A percentile compares a stretch with the other conserved stretches of the same genome.
phyloP scores from a whole-genome alignment of 2,888 invertebrate species.

The Ophion ellenae region DNA sequence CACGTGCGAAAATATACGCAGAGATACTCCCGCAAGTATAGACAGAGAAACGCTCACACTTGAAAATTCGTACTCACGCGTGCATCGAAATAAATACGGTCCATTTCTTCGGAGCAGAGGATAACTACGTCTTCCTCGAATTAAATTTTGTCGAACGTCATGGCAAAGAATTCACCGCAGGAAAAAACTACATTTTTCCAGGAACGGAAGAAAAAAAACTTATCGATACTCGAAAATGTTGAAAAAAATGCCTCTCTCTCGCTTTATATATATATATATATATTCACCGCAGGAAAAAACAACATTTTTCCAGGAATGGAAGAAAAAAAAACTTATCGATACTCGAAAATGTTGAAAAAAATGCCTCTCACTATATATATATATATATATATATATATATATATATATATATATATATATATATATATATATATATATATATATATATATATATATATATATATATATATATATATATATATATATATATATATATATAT shows the following conservation, averaged over 20 bases:
- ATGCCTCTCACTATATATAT: no score
- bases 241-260: no score
- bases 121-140: slow-evolving; percentile 47
- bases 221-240: not conserved
- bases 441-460: no score
- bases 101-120: slow-evolving; percentile 11
- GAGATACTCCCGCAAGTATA: not conserved
- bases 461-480: no score
- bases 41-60: slow-evolving; percentile 12
- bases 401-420: no score
- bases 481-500: no score
- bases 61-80: slow-evolving; percentile 22
- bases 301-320: not conserved
- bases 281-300: not conserved
- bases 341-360: not conserved
- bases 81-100: slow-evolving; percentile 33
- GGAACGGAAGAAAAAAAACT: not conserved
- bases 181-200: not conserved
- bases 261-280: no score
- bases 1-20: not conserved
- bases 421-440: no score
- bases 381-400: no score
- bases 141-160: slow-evolving; percentile 21
- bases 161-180: not conserved
- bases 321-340: not conserved